Evolutionary conservation across 2,797 vertebrate species (phyloP).

Genomic region (Clarias laeviceps): DNA sequence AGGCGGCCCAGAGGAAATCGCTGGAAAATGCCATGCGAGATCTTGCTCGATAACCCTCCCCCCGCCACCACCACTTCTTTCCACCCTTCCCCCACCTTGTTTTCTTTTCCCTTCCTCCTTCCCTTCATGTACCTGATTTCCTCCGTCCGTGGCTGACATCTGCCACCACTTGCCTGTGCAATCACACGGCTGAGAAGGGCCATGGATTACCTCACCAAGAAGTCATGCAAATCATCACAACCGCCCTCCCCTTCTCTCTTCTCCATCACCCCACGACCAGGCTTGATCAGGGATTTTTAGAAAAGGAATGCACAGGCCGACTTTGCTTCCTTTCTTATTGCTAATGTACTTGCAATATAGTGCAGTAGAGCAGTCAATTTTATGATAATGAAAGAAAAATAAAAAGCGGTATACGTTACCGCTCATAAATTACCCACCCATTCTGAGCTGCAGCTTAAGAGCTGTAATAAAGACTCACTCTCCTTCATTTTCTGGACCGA

Average conservation of each 20-base stretch:
- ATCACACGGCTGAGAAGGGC: conserved; percentile 52
- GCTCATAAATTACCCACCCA: conserved; percentile 8
- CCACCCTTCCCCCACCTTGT: conserved; percentile 10
- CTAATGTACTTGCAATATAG: conserved; percentile 23
- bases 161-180: conserved; percentile 62
- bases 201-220: conserved; percentile 49
- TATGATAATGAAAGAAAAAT: conserved; percentile 29
- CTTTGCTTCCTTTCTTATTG: conserved; percentile 18
- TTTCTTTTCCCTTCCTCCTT: conserved; percentile 20
- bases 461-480: conserved; percentile 37
- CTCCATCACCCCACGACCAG: conserved; percentile 8
- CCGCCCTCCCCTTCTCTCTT: not conserved
- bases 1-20: conserved; percentile 42
- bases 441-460: conserved; percentile 19
- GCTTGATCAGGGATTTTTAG: not conserved
- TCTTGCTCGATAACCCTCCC: not conserved
- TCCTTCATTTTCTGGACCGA: conserved; percentile 15
- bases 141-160: conserved; percentile 63
- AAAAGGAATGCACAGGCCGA: not conserved
- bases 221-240: conserved; percentile 53
- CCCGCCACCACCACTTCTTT: not conserved
- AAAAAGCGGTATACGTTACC: not conserved
- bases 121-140: conserved; percentile 34
- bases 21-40: conserved; percentile 41
- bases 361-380: conserved; percentile 10